phyloP scores from a whole-genome alignment of 2,888 invertebrate species.

The Leucophora obtusa region DNA sequence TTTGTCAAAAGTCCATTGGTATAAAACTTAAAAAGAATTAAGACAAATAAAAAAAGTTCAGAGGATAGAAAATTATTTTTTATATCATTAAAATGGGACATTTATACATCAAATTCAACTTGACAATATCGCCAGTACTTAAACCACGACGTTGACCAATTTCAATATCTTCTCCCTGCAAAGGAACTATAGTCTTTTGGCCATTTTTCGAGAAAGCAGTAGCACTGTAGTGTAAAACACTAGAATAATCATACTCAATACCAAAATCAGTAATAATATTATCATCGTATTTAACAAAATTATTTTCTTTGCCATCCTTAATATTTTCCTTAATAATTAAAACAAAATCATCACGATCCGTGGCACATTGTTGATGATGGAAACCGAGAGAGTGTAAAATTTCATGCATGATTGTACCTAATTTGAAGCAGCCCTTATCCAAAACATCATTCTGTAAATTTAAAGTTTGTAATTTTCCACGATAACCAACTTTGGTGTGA shows the following conservation, averaged over 20 bases:
- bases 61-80: too few relatives aligned
- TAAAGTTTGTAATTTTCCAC: slow-evolving; percentile 76
- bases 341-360: slow-evolving; percentile 85
- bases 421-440: slow-evolving; percentile 71
- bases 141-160: slow-evolving; percentile 69
- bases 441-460: slow-evolving; percentile 67
- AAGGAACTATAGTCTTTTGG: slow-evolving; percentile 83
- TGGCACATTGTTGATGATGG: slow-evolving; percentile 87
- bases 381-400: slow-evolving; percentile 88
- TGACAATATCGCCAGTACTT: slow-evolving; percentile 65
- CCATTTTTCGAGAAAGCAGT: slow-evolving; percentile 86
- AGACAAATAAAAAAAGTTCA: too few relatives aligned
- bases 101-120: slow-evolving; percentile 67
- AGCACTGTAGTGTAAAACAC: slow-evolving; percentile 88
- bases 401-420: slow-evolving; percentile 85
- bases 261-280: slow-evolving; percentile 81
- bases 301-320: slow-evolving; percentile 81
- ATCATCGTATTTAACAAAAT: slow-evolving; percentile 83
- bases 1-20: too few relatives aligned
- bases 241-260: slow-evolving; percentile 86
- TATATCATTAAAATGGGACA: slow-evolving; percentile 24
- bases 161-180: slow-evolving; percentile 46
- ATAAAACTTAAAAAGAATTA: too few relatives aligned
- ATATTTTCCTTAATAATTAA: slow-evolving; percentile 79
- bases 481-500: slow-evolving; percentile 86